Base-by-base conservation (phyloP, 1,140 invertebrate genomes). In the Sipha flava region DNA sequence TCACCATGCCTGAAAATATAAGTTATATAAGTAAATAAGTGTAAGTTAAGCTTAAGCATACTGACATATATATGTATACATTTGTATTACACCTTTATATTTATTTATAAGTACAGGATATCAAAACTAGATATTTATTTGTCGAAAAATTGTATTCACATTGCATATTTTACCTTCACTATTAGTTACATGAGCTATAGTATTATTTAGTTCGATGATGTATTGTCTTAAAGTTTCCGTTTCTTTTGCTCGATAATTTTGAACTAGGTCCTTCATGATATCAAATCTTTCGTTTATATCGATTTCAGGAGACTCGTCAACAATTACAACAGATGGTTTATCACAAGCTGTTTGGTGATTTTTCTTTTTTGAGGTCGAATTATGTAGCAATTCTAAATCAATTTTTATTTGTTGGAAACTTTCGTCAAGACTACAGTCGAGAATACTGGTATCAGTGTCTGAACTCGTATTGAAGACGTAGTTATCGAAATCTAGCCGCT, bases 1-100 rank as follows among this genome's bases (percentile, higher is more conserved):
- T 86, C 62, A 89, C 86, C 70, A 89, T 84, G 81, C 86, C 90
- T 91, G 83, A 37, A 87, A 70, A 70, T 3, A 47, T 52, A 21
- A 21, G 9, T 9, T 21, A n/a, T n/a, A n/a, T n/a, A n/a, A n/a
- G n/a, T n/a, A n/a, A n/a, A n/a, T n/a, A n/a, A n/a, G n/a, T n/a
- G n/a, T n/a, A n/a, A n/a, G n/a, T n/a, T n/a, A n/a, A n/a, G n/a
- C n/a, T n/a, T n/a, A n/a, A n/a, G n/a, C n/a, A n/a, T n/a, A n/a
- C n/a, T n/a, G n/a, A n/a, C n/a, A n/a, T n/a, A n/a, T n/a, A n/a
- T n/a, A n/a, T n/a, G n/a, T n/a, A n/a, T n/a, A n/a, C n/a, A n/a
- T n/a, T n/a, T n/a, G n/a, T n/a, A n/a, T n/a, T n/a, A n/a, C n/a
- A n/a, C n/a, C n/a, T n/a, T n/a, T n/a, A n/a, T n/a, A n/a, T n/a